phyloP scores from a whole-genome alignment of 2,113 vertebrate genomes.

The Maccullochella peelii region DNA sequence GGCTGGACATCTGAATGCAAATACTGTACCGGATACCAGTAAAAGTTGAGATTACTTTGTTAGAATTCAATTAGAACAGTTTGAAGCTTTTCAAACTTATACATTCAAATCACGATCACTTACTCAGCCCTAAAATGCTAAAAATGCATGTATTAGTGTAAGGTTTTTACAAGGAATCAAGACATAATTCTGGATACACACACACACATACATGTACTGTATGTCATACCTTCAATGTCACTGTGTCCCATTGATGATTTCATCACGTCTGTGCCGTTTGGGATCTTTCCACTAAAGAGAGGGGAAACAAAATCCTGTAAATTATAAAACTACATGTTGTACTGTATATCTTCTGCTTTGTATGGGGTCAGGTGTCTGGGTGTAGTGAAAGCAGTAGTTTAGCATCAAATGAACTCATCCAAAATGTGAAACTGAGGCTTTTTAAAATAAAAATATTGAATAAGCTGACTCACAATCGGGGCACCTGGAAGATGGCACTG shows the following conservation, averaged over 20 bases:
- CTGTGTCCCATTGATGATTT: constrained; percentile 85
- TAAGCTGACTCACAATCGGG: constrained; percentile 91
- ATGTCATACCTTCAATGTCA: constrained; percentile 90
- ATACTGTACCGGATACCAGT: not conserved
- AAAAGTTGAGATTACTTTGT: not conserved
- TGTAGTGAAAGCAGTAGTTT: not conserved
- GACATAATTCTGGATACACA: not conserved
- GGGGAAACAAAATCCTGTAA: not conserved
- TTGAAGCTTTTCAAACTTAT: not conserved
- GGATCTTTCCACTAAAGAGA: constrained; percentile 91
- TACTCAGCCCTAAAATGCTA: not conserved
- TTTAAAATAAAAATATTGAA: not conserved
- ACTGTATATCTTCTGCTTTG: not conserved
- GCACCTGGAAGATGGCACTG: constrained; percentile 93
- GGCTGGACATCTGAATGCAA: not conserved
- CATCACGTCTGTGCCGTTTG: constrained; percentile 87
- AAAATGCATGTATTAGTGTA: not conserved
- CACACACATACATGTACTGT: not conserved
- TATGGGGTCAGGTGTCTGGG: not conserved
- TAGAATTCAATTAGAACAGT: not conserved
- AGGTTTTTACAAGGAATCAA: not conserved
- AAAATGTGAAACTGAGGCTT: not conserved
- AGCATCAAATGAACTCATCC: not conserved
- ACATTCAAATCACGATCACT: not conserved
- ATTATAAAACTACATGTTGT: not conserved